These are phyloP conservation scores for Poeciliopsis paucimaculata DNA, from an alignment of 2,797 vertebrate genomes.

Conservation along the genomic window DNA sequence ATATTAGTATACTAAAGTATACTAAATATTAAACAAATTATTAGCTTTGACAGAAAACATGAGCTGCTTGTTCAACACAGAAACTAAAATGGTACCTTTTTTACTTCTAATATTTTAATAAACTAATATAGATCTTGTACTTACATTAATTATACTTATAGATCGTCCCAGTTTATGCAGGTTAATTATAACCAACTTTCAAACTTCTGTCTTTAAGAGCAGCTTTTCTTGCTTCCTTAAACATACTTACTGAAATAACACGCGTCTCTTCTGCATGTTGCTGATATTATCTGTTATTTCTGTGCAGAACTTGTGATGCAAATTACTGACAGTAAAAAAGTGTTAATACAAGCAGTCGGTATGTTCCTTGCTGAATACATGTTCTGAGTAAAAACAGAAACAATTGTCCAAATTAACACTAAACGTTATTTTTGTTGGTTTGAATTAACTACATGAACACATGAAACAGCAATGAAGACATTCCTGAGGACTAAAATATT, in stretches of 20 bases:
- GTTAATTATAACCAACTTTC: neutral
- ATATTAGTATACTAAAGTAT: too few species aligned
- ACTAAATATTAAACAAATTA: neutral
- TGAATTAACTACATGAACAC: neutral
- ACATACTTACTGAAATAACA: neutral
- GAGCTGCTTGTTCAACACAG: neutral
- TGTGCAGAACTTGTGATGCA: neutral
- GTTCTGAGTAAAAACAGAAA: neutral
- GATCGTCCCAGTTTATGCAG: neutral
- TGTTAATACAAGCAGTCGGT: neutral
- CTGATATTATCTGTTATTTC: neutral
- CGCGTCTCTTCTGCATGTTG: neutral
- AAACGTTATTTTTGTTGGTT: neutral
- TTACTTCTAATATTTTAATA: neutral
- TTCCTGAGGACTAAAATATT: neutral
- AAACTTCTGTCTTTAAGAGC: neutral
- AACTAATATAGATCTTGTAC: neutral
- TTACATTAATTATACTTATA: neutral
- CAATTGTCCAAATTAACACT: neutral
- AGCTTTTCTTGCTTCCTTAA: neutral
- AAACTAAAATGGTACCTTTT: neutral
- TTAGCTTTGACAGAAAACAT: neutral
- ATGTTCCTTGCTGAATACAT: neutral
- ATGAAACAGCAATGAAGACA: neutral
- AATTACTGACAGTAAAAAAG: neutral